These are phyloP conservation scores for Clamator glandarius DNA, from an alignment of 2,797 vertebrate genomes.

Conservation along the genomic window DNA sequence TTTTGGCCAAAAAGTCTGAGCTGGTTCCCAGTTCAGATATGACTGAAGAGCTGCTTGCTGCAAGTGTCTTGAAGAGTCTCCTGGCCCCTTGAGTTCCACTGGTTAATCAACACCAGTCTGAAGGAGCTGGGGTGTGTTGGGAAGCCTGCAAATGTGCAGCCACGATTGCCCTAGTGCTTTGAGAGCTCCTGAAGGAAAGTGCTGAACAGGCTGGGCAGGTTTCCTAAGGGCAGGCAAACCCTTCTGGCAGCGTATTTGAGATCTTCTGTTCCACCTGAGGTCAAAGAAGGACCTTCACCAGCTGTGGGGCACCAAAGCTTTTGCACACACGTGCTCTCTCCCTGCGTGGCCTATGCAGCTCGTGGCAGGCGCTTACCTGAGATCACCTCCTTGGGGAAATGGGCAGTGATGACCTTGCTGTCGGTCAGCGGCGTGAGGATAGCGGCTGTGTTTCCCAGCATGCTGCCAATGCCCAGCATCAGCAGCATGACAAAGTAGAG, in stretches of 20 bases:
- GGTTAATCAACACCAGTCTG: background rate
- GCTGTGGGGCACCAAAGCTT: background rate
- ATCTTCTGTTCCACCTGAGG: background rate
- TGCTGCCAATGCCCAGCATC: slow-evolving; percentile 92
- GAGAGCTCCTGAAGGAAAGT: background rate
- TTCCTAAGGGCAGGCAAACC: background rate
- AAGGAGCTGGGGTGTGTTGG: background rate
- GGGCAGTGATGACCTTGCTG: slow-evolving; percentile 75
- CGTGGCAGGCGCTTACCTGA: slow-evolving; percentile 78
- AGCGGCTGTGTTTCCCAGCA: slow-evolving; percentile 90
- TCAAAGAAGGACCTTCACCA: background rate
- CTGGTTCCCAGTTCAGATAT: accelerated
- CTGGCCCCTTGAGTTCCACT: background rate
- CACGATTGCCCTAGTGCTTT: accelerated
- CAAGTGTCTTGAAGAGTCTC: background rate
- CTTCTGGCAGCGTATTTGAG: accelerated
- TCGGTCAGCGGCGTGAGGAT: slow-evolving; percentile 90
- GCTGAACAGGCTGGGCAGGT: background rate
- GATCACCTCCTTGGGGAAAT: slow-evolving; percentile 82
- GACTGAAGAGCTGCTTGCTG: background rate
- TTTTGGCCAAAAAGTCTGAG: background rate
- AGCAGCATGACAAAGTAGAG: slow-evolving; percentile 94
- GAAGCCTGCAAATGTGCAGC: background rate
- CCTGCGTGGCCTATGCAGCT: accelerated
- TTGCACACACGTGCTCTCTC: accelerated